Base-by-base conservation (phyloP, 2,797 vertebrate genomes). In the Spea hammondii region DNA sequence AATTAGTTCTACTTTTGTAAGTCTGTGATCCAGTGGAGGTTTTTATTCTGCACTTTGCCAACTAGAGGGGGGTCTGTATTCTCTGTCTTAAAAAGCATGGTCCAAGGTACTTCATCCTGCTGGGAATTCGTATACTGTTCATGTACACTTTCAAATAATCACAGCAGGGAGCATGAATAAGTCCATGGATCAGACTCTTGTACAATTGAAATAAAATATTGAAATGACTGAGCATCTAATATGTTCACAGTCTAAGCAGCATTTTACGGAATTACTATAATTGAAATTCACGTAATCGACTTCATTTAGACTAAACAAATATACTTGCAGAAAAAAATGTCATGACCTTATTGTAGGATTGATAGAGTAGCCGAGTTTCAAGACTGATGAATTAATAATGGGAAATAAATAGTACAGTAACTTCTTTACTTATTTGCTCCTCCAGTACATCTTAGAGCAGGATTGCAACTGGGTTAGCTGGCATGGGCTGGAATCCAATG, bases 41-140 rank as follows among this genome's bases (percentile, higher is more conserved):
- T 71, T 69, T 71, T 75, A 78, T 82, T 82, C 14, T 78, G 49
- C 72, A 44, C 8, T 55, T 69, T 14, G 13, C 11, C 5, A 7
- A 65, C 62, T 71, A 78, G 7, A 10, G 78, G 57, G 69, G 47
- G 81, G 50, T 70, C 74, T 82, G 79, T 65, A 72, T 68, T 55
- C 32, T 67, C 8, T 44, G 51, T 57, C 69, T 82, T 77, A 50
- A 74, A 79, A 78, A 82, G 67, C 83, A 75, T 51, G 72, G 80
- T 71, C 54, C 45, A 78, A 74, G 74, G 67, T 66, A 66, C 66
- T 81, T 50, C 77, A 74, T 10, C 70, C 69, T 75, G 72, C 65
- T 76, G 72, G 55, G 85, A 83, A 77, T 70, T 3, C 83, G 5
- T 84, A 17, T 55, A 66, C 66, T 68, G 69, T 6, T 17, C 47